Percentiles rank a stretch among this genome's conserved stretches.
Evolutionary conservation across 2,113 vertebrate species (phyloP).

Genomic region (Ondatra zibethicus): DNA sequence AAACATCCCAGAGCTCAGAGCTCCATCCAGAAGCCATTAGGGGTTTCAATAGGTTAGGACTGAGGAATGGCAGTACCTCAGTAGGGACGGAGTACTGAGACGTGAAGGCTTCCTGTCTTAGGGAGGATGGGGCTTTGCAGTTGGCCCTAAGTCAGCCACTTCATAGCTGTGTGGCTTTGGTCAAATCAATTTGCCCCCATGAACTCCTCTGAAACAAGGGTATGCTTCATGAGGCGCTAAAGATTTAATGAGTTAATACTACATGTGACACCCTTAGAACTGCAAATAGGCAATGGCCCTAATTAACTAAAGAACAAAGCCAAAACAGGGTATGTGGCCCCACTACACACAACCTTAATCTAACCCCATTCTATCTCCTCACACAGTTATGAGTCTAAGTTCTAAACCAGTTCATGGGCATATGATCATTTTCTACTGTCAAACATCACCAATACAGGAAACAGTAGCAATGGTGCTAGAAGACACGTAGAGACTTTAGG

Average conservation of each 20-base stretch:
- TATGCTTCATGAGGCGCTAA: background rate
- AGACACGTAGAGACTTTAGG: background rate
- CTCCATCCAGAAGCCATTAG: background rate
- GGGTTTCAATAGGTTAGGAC: background rate
- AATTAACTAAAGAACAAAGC: background rate
- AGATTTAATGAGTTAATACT: background rate
- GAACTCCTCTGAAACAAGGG: background rate
- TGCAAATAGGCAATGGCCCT: background rate
- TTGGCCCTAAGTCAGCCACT: background rate
- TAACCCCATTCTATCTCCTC: background rate
- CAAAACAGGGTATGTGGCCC: constrained; percentile 40
- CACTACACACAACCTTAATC: background rate
- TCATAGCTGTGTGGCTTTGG: constrained; percentile 9
- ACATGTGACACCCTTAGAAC: background rate
- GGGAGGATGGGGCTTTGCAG: background rate
- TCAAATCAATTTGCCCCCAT: background rate
- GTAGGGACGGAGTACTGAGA: background rate
- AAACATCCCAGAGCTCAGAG: background rate
- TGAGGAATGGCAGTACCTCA: background rate
- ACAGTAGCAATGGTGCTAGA: background rate
- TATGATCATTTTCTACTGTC: background rate
- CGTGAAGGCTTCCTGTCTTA: background rate
- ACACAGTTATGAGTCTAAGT: background rate
- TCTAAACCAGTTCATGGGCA: constrained; percentile 5
- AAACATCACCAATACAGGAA: background rate